phyloP scores from a whole-genome alignment of 2,888 invertebrate genomes.

The Chromoteleia sp. region DNA sequence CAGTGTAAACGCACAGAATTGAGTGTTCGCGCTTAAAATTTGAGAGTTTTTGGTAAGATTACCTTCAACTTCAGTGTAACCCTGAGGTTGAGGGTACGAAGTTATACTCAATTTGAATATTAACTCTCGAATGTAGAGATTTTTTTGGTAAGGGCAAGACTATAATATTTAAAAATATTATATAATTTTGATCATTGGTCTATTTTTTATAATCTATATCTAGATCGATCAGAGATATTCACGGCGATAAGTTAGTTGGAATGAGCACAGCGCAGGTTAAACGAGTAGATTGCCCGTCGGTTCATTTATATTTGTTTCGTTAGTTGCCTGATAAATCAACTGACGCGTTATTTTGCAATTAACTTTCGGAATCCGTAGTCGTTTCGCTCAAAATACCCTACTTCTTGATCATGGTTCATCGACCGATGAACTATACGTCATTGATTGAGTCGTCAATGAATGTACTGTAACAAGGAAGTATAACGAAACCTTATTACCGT shows the following conservation, averaged over 20 bases:
- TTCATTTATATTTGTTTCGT: conserved; percentile 49
- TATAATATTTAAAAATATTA: no score
- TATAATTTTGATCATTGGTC: no score
- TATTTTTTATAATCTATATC: not conserved
- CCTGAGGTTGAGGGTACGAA: no score
- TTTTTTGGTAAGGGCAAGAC: no score
- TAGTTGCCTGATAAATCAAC: conserved; percentile 59
- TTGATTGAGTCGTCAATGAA: conserved; percentile 50
- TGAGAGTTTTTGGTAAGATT: no score
- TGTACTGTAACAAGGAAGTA: conserved; percentile 54
- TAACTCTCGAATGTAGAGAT: no score
- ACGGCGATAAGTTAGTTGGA: not conserved
- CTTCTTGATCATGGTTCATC: conserved; percentile 47
- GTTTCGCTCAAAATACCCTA: conserved; percentile 37
- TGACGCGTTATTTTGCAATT: conserved; percentile 49
- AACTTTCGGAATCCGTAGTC: conserved; percentile 46
- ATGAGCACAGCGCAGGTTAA: not conserved
- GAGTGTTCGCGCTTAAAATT: no score
- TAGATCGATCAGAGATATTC: not conserved
- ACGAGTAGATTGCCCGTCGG: conserved; percentile 27
- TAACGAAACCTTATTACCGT: conserved; percentile 30
- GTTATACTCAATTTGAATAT: no score
- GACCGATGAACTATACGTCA: conserved; percentile 60
- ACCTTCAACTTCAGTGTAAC: no score
- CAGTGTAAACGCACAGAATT: no score